Conservation (phyloP, 2,113 vertebrate genomes). For the Coptodon rendalli region DNA sequence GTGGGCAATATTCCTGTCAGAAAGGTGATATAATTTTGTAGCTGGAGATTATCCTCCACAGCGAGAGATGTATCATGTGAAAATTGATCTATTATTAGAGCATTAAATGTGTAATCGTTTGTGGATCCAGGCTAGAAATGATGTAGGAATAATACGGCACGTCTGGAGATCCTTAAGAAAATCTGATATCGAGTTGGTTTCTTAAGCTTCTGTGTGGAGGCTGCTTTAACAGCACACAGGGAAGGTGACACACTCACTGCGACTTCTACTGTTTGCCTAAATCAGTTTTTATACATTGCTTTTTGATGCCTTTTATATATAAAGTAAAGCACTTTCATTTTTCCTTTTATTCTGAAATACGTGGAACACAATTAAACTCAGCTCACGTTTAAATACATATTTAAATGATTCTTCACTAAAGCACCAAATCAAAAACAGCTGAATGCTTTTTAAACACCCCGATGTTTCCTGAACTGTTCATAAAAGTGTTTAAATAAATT, state of each 20-base stretch:
- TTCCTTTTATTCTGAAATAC: not conserved
- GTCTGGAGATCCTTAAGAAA: not conserved
- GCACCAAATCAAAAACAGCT: not conserved
- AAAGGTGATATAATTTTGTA: constrained; percentile 57
- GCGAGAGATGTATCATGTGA: constrained; percentile 36
- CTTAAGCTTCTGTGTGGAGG: not conserved
- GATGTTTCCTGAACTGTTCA: not conserved
- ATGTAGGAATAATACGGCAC: not conserved
- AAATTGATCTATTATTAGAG: constrained; percentile 58
- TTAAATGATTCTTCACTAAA: not conserved
- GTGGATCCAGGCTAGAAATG: constrained; percentile 14
- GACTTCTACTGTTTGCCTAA: not conserved
- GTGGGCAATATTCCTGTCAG: constrained; percentile 58
- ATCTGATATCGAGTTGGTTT: not conserved
- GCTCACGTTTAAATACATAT: not conserved
- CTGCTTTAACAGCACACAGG: not conserved
- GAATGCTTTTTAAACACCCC: not conserved
- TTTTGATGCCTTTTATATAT: not conserved
- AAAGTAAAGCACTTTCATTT: not conserved
- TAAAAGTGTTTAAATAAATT: not conserved
- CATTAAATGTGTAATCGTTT: constrained; percentile 42
- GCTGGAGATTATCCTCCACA: constrained; percentile 57
- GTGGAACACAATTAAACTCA: not conserved
- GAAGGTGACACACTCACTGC: constrained; percentile 14
- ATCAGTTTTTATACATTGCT: not conserved